Base-by-base conservation (phyloP, 1,140 invertebrate genomes). In the Frieseomelitta varia region DNA sequence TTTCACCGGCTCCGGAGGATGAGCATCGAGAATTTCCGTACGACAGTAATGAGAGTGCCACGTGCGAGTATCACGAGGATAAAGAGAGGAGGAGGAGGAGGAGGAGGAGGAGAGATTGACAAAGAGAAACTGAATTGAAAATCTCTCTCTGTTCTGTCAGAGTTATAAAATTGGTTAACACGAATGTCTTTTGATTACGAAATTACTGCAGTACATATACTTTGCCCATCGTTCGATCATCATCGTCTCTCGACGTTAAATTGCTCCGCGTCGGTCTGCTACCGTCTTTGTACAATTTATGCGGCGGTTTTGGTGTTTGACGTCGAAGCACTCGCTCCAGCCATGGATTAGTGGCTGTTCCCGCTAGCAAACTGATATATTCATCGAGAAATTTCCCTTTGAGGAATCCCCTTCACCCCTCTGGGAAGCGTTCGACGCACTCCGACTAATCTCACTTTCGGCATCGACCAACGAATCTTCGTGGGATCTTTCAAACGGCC, bases 21-120 rank as follows among this genome's bases (percentile, higher is more conserved):
- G 79, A 58, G 83, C 71, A 10, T 47, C 55, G 58, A 27, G 71
- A 87, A 75, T n/a, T n/a, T n/a, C n/a, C n/a, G n/a, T n/a, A n/a
- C 14, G 14, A 6, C 6, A 39, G 6, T 39, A 39, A 39, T 3
- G 39, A 39, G 6, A 39, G 39, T n/a, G n/a, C 4, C 39, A 47
- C 39, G 39, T 47, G 8, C 39, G 39, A 30, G 30, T 30, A 30
- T 30, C 30, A 2, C 30, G 30, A 47, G 39, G 6, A 47, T 47
- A 8, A 47, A 47, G 39, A 39, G 4, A 47, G 39, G 39, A 47
- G 8, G 39, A 47, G 6, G 39, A 47, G 39, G 39, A 47, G 39
- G n/a, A n/a, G n/a, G n/a, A n/a, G n/a, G n/a, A n/a, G n/a, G n/a
- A 39, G 39, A 39, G 39, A 39, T 4, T 4, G 39, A 39, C 0